These are phyloP conservation scores for Marronus borbonicus DNA, from an alignment of 2,888 invertebrate genomes.

Conservation along the genomic window DNA sequence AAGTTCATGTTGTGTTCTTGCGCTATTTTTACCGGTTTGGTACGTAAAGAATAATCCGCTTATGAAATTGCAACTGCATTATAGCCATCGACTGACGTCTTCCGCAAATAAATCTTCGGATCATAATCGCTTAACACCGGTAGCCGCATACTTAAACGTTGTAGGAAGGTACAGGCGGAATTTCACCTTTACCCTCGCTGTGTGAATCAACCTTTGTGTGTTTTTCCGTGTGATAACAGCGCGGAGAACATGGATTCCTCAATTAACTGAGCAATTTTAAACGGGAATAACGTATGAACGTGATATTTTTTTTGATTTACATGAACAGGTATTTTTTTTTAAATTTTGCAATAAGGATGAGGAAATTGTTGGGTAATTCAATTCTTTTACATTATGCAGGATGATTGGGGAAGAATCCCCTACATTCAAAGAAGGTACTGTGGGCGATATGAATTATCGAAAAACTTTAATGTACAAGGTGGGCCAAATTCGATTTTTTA, in stretches of 20 bases:
- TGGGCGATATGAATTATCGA: no score
- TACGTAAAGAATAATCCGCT: constrained; percentile 14
- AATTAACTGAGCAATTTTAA: neutral
- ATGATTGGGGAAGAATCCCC: no score
- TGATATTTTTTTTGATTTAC: no score
- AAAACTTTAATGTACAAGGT: no score
- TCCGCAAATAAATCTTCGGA: constrained; percentile 31
- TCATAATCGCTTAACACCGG: constrained; percentile 31
- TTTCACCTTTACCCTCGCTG: constrained; percentile 10
- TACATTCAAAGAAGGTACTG: no score
- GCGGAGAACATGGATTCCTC: constrained; percentile 7
- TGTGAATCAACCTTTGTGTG: neutral
- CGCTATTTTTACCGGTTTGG: constrained; percentile 13
- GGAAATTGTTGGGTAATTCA: no score
- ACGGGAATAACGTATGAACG: no score
- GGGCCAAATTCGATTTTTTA: no score
- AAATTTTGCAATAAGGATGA: no score
- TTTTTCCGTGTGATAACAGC: constrained; percentile 19
- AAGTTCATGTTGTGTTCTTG: constrained; percentile 22
- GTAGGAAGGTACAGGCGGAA: constrained; percentile 4
- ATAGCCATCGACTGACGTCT: constrained; percentile 31
- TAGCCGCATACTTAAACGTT: constrained; percentile 8
- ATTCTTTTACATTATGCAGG: no score
- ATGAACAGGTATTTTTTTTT: no score
- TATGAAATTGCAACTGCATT: neutral